Evolutionary conservation across 2,797 vertebrate genomes (phyloP).

Genomic region (Somateria mollissima): DNA sequence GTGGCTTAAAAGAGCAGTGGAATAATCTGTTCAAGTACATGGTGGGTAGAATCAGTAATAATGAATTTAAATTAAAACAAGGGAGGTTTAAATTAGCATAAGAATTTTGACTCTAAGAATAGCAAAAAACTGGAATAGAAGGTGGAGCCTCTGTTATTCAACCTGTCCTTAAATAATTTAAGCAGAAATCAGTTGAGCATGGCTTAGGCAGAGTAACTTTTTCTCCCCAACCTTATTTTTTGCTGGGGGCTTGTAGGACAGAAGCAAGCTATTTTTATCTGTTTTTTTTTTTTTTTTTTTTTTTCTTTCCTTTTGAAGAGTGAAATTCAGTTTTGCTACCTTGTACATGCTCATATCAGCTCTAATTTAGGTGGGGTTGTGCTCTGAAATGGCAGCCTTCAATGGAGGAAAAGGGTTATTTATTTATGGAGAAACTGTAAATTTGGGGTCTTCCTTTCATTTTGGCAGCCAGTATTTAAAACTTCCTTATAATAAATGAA

Average conservation of each 20-base stretch:
- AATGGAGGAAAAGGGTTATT: background rate
- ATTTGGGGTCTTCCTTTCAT: background rate
- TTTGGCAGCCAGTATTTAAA: background rate
- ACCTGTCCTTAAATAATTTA: constrained; percentile 26
- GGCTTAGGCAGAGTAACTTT: background rate
- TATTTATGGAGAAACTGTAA: background rate
- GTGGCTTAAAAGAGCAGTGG: background rate
- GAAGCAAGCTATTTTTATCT: background rate
- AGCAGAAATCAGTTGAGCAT: background rate
- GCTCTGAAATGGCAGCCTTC: background rate
- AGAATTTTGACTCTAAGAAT: constrained; percentile 51
- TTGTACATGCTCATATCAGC: background rate
- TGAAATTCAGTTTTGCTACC: background rate
- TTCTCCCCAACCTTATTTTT: background rate
- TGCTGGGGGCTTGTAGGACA: background rate
- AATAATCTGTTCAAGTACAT: constrained; percentile 29
- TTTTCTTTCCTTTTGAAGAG: background rate
- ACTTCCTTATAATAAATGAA: background rate
- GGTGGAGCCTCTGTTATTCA: constrained; percentile 33
- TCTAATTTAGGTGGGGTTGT: background rate
- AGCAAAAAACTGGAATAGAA: constrained; percentile 38
- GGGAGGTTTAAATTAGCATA: constrained; percentile 67
- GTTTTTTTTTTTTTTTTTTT: background rate
- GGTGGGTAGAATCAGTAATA: constrained; percentile 57
- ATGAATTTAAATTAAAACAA: constrained; percentile 66